Evolutionary conservation across 2,888 invertebrate species (phyloP).

Genomic region (Pandemis heparana): DNA sequence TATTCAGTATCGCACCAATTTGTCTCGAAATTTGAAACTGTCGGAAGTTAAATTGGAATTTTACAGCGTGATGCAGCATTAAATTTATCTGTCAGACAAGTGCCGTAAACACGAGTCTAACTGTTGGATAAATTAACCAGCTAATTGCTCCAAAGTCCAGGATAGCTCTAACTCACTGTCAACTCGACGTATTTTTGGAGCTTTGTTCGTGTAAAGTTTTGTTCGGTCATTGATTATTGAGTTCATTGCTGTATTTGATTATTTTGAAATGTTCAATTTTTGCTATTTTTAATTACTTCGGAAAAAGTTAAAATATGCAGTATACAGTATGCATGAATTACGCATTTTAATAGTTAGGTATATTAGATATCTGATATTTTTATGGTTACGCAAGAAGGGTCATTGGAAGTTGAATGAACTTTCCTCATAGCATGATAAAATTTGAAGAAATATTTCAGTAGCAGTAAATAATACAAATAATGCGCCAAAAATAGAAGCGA

Average conservation of each 20-base stretch:
- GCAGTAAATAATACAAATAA: too few species aligned
- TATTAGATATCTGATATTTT: too few species aligned
- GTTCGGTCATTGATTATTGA: not conserved
- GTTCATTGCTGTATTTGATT: not conserved
- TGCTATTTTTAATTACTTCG: not conserved
- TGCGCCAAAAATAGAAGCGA: not conserved
- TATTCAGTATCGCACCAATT: not conserved
- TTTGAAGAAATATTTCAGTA: too few species aligned
- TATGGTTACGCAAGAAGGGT: too few species aligned
- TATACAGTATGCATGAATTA: too few species aligned
- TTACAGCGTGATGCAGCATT: slow-evolving; percentile 28
- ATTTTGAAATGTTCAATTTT: not conserved
- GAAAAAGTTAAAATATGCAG: too few species aligned
- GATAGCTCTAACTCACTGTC: slow-evolving; percentile 14
- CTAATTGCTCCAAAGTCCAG: slow-evolving; percentile 19
- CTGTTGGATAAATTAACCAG: slow-evolving; percentile 10
- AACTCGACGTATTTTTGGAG: slow-evolving; percentile 3
- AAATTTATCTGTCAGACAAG: slow-evolving; percentile 12
- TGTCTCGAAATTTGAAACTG: slow-evolving; percentile 5
- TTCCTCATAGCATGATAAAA: too few species aligned
- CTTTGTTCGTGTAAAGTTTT: not conserved
- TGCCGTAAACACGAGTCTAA: slow-evolving; percentile 26
- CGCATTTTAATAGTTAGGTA: too few species aligned
- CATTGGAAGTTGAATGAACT: too few species aligned
- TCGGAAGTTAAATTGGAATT: slow-evolving; percentile 35